phyloP scores from a whole-genome alignment of 2,113 vertebrate species.

The human region GRCh38 chr12:15175501-15176000 shows the following conservation, averaged over 20 bases:
- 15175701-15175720: not conserved
- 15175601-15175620: not conserved
- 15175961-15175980: not conserved
- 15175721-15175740: not conserved
- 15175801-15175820: not conserved
- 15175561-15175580: not conserved
- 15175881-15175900: not conserved
- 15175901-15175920: not conserved
- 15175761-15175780: not conserved
- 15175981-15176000: not conserved
- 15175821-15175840: not conserved
- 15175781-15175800: not conserved
- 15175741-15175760: not conserved
- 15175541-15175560: not conserved
- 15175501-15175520: not conserved
- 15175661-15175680: not conserved
- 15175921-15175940: not conserved
- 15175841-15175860: no score
- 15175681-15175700: not conserved
- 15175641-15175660: not conserved
- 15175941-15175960: not conserved
- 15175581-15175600: not conserved
- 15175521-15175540: not conserved
- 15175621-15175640: not conserved
- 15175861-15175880: not conserved